Evolutionary conservation across 2,888 invertebrate genomes (phyloP).

Genomic region (Pyrochroa serraticornis): DNA sequence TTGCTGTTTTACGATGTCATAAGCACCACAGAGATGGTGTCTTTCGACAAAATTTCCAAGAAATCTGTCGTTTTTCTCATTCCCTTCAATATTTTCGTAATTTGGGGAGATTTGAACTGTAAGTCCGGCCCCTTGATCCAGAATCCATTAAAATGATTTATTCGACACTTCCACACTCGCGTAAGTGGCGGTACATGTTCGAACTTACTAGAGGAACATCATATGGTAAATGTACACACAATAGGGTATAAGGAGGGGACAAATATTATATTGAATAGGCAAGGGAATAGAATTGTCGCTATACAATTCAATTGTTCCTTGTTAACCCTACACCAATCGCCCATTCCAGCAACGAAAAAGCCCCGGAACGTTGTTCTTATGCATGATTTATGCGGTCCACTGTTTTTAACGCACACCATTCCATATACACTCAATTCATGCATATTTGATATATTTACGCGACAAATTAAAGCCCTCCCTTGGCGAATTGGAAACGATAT

Average conservation of each 20-base stretch:
- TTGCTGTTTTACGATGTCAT: background rate
- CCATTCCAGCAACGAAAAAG: slow-evolving; percentile 36
- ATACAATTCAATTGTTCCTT: slow-evolving; percentile 58
- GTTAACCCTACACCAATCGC: slow-evolving; percentile 56
- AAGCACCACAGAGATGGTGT: no score
- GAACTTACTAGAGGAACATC: slow-evolving; percentile 46
- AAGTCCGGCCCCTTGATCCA: slow-evolving; percentile 5
- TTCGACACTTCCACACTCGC: slow-evolving; percentile 19
- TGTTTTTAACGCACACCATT: slow-evolving; percentile 51
- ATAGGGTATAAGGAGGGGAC: slow-evolving; percentile 44
- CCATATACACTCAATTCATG: slow-evolving; percentile 55
- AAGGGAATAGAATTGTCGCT: slow-evolving; percentile 51
- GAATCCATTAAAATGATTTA: slow-evolving; percentile 30
- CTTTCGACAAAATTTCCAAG: no score
- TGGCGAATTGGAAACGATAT: slow-evolving; percentile 52
- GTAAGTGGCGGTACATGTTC: slow-evolving; percentile 26
- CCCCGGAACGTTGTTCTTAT: slow-evolving; percentile 10
- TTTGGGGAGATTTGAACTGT: background rate
- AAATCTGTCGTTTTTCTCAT: no score
- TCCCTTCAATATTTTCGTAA: background rate
- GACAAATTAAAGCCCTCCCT: slow-evolving; percentile 55
- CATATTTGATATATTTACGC: slow-evolving; percentile 59
- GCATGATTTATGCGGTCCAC: slow-evolving; percentile 38
- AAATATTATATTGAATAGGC: slow-evolving; percentile 56
- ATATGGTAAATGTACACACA: slow-evolving; percentile 56